A percentile compares a stretch with the other conserved stretches of the same genome.
Evolutionary conservation across 2,113 vertebrate genomes (phyloP).

Genomic region (Aphyosemion australe): DNA sequence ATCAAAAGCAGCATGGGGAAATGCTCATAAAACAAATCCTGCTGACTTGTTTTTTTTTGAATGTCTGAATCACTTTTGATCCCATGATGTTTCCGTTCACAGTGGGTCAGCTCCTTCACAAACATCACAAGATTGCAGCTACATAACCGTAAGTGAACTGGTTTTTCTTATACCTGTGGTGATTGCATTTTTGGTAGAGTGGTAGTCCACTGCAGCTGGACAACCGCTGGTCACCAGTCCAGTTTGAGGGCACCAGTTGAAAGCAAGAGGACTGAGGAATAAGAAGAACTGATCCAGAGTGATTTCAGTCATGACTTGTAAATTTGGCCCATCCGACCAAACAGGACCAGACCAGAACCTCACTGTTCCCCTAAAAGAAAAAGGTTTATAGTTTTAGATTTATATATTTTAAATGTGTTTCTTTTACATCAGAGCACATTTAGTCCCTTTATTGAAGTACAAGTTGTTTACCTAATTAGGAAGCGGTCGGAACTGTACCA

Average conservation of each 20-base stretch:
- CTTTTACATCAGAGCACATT: constrained; percentile 4
- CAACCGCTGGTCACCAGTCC: constrained; percentile 31
- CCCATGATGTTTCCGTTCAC: constrained; percentile 17
- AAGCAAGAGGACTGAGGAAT: constrained; percentile 10
- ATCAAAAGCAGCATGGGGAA: constrained; percentile 29
- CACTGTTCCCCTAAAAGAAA: constrained; percentile 26
- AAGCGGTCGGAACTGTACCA: constrained; percentile 22
- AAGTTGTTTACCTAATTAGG: constrained; percentile 47
- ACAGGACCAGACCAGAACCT: constrained; percentile 48
- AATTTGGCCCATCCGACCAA: constrained; percentile 36
- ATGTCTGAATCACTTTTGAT: constrained; percentile 18
- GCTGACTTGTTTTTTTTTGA: constrained; percentile 18
- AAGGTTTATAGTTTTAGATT: background rate
- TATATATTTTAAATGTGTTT: background rate
- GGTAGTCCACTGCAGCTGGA: constrained; percentile 18
- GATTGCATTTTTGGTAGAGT: constrained; percentile 29
- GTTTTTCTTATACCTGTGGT: background rate
- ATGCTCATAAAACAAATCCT: constrained; percentile 16
- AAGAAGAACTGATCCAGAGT: constrained; percentile 35
- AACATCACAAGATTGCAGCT: constrained; percentile 37
- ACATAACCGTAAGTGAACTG: constrained; percentile 31
- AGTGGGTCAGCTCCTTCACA: constrained; percentile 18
- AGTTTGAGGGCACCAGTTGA: constrained; percentile 24
- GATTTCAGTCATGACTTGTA: constrained; percentile 31
- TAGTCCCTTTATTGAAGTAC: constrained; percentile 1